phyloP scores from a whole-genome alignment of 2,888 invertebrate genomes.

The Cheilosia grossa region DNA sequence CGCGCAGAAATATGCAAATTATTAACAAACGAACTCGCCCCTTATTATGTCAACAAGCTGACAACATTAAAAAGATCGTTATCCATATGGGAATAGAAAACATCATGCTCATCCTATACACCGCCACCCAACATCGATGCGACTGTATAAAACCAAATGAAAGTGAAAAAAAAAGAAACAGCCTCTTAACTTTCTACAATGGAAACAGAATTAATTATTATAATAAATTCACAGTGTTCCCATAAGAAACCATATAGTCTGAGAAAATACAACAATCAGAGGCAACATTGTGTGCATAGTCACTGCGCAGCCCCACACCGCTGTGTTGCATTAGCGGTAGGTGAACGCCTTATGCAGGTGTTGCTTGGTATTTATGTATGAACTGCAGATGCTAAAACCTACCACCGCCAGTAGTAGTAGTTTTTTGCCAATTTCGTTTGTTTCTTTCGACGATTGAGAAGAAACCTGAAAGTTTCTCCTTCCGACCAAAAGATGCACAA shows the following conservation, averaged over 20 bases:
- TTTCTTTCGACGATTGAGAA: slow-evolving; percentile 12
- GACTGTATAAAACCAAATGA: slow-evolving; percentile 9
- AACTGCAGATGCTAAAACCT: slow-evolving; percentile 20
- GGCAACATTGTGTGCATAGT: slow-evolving; percentile 23
- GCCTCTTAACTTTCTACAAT: slow-evolving; percentile 57
- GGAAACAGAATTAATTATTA: slow-evolving; percentile 53
- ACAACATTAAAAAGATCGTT: neutral
- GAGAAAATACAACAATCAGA: slow-evolving; percentile 35
- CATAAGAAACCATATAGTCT: slow-evolving; percentile 42
- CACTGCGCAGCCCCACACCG: neutral
- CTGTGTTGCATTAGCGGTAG: slow-evolving; percentile 11
- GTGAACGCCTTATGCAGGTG: slow-evolving; percentile 30
- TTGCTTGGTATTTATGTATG: neutral
- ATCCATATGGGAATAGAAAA: slow-evolving; percentile 10
- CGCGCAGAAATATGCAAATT: slow-evolving; percentile 2
- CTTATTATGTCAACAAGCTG: slow-evolving; percentile 24
- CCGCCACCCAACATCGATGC: neutral
- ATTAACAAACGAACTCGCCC: slow-evolving; percentile 16
- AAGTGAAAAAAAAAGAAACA: slow-evolving; percentile 51
- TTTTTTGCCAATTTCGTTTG: slow-evolving; percentile 26
- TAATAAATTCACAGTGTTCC: slow-evolving; percentile 42
- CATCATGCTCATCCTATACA: neutral
- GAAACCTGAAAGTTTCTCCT: slow-evolving; percentile 56
- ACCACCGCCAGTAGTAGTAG: slow-evolving; percentile 15
- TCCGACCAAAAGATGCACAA: slow-evolving; percentile 37